Evolutionary conservation across 2,888 invertebrate genomes (phyloP), one percentile per base, ranked within the genome.

Genomic region (Protophormia terraenovae): DNA sequence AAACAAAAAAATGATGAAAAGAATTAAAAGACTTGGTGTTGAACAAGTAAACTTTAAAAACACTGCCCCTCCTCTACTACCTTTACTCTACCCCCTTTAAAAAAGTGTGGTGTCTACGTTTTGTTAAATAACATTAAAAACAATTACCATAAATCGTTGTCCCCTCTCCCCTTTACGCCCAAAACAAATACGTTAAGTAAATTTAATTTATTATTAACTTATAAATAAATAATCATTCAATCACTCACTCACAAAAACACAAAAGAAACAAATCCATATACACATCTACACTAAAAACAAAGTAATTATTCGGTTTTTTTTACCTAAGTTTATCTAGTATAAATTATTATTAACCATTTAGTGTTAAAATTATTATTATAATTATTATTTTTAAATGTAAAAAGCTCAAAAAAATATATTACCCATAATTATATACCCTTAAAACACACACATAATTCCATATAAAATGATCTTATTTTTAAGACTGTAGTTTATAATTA

Each of bases 131-230:
- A 67, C 3, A 77, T 10, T 19, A 62, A 47, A 16, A n/a, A 53
- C 64, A 50, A 12, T 14, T 41, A 41, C 38, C 50, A 47, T 58
- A 53, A 16, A n/a, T n/a, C n/a, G n/a, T n/a, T n/a, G n/a, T n/a
- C 45, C 16, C 10, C 5, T 22, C 27, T 45, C 19, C 53, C 27
- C 32, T 12, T 53, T 19, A 32, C 35, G 24, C 24, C 19, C 29
- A 27, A 22, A 71, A 73, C 14, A 38, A 62, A 55, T 75, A 80
- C 45, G 73, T 84, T 81, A 86, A 84, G 81, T 84, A 85, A 85
- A 75, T 85, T 64, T 85, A 82, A 78, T 82, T 82, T 82, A 85
- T 85, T 79, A 82, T 64, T 82, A 85, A 78, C 66, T 50, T 72
- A 32, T 79, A 47, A 5, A 58, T 35, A 73, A 53, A 73, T 35